These are phyloP conservation scores for Zootoca vivipara DNA, from an alignment of 2,113 vertebrate genomes.

Conservation along the genomic window DNA sequence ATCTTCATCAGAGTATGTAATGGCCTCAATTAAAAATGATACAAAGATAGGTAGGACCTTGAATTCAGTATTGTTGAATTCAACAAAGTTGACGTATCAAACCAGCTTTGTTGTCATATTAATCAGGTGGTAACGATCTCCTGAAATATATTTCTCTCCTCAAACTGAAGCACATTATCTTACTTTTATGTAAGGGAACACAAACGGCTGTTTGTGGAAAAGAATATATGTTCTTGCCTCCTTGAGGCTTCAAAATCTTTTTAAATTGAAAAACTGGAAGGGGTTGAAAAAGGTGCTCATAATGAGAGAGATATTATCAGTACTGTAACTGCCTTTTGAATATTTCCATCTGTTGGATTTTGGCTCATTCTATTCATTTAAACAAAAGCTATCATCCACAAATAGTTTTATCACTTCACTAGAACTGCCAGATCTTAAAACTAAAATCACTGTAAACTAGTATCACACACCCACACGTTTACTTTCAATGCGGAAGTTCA, in stretches of 20 bases:
- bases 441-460: conserved; percentile 26
- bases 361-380: background rate
- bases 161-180: background rate
- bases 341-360: conserved; percentile 29
- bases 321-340: background rate
- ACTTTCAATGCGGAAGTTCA: conserved; percentile 10
- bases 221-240: background rate
- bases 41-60: background rate
- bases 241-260: conserved; percentile 16
- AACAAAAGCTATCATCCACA: background rate
- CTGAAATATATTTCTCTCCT: background rate
- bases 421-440: background rate
- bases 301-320: background rate
- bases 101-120: background rate
- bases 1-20: background rate
- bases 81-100: background rate
- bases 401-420: background rate
- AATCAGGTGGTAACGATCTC: background rate
- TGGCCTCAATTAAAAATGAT: background rate
- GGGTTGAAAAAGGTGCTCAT: background rate
- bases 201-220: background rate
- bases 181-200: background rate
- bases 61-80: background rate
- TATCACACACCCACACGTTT: conserved; percentile 11
- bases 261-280: background rate